Evolutionary conservation across 1,140 invertebrate species (phyloP).

Genomic region (Sinonovacula constricta): DNA sequence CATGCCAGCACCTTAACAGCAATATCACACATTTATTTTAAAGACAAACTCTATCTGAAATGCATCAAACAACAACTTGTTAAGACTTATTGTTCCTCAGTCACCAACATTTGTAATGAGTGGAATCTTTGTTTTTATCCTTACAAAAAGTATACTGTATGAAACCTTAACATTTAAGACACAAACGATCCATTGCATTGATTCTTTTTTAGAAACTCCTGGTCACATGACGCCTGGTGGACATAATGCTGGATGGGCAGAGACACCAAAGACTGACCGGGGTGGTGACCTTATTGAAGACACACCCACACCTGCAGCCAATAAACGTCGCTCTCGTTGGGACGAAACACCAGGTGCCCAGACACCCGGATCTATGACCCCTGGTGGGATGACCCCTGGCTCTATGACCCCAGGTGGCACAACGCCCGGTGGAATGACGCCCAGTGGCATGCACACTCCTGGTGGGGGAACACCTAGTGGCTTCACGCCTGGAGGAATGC

Average conservation of each 20-base stretch:
- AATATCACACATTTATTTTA: too few species aligned
- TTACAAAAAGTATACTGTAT: too few species aligned
- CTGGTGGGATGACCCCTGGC: conserved; percentile 67
- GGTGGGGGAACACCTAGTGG: conserved; percentile 81
- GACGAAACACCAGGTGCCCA: conserved; percentile 90
- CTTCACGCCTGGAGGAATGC: conserved; percentile 80
- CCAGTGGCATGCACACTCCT: conserved; percentile 74
- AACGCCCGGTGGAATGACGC: conserved; percentile 83
- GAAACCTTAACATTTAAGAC: too few species aligned
- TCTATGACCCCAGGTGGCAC: conserved; percentile 67
- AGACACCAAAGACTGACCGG: conserved; percentile 97
- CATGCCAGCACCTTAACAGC: too few species aligned
- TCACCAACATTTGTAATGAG: too few species aligned
- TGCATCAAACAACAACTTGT: too few species aligned
- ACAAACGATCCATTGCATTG: too few species aligned
- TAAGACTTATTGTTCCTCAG: too few species aligned
- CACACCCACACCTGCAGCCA: conserved; percentile 89
- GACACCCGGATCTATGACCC: conserved; percentile 68
- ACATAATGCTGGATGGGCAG: conserved; percentile 95
- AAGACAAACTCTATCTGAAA: too few species aligned
- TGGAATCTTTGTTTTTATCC: too few species aligned
- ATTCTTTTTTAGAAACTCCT: conserved; percentile 87
- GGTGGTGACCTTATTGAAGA: conserved; percentile 79
- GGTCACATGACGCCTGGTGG: conserved; percentile 78
- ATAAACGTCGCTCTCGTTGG: conserved; percentile 96